These are phyloP conservation scores for Aproaerema taeniolella DNA, from an alignment of 2,888 invertebrate species.

Conservation along the genomic window DNA sequence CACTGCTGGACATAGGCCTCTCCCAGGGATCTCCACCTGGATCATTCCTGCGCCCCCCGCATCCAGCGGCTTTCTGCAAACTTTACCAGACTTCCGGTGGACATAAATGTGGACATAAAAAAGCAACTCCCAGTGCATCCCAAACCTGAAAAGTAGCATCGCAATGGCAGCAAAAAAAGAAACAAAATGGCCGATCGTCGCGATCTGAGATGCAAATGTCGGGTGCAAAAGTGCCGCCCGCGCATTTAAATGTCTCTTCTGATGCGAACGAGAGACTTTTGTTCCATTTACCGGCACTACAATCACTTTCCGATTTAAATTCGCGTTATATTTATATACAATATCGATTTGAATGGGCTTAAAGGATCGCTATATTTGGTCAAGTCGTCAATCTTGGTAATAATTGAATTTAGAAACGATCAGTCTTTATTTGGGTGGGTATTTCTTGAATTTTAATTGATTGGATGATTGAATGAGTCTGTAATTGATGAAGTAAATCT, in stretches of 20 bases:
- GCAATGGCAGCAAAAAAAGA: conserved; percentile 49
- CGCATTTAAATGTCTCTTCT: conserved; percentile 64
- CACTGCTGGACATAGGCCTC: too few species aligned
- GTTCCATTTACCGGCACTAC: conserved; percentile 55
- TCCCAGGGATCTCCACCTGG: too few species aligned
- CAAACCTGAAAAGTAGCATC: conserved; percentile 23
- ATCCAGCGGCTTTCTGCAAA: too few species aligned
- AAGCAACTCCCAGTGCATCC: conserved; percentile 23
- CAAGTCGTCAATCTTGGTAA: conserved; percentile 1
- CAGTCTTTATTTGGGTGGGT: background rate
- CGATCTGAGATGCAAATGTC: conserved; percentile 70
- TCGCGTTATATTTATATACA: background rate
- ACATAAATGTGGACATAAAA: too few species aligned
- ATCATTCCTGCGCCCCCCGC: too few species aligned
- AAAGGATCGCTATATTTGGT: conserved; percentile 1
- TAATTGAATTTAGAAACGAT: background rate
- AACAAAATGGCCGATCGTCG: conserved; percentile 61
- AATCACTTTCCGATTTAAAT: background rate
- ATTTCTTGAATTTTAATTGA: background rate
- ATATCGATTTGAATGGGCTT: background rate
- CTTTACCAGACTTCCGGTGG: too few species aligned
- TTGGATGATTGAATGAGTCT: background rate
- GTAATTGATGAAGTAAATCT: too few species aligned
- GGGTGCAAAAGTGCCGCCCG: conserved; percentile 62
- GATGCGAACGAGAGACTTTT: conserved; percentile 41